Base-by-base conservation (phyloP, 2,113 vertebrate species). In the Sisor rabdophorus region DNA sequence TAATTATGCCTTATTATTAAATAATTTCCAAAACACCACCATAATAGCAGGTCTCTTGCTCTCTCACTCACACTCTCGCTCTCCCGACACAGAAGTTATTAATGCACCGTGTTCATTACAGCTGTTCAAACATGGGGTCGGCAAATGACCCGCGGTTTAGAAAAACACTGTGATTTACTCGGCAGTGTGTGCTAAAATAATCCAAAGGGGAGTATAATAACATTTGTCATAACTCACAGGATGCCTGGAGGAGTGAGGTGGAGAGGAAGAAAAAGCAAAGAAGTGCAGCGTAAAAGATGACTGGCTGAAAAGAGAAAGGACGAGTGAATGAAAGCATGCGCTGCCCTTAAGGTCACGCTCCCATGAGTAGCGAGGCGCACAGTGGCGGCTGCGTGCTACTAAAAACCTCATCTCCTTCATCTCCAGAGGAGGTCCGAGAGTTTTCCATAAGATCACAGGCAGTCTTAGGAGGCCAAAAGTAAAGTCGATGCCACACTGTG, bases 101-200 rank as follows among this genome's bases (percentile, higher is more conserved):
- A 91, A 88, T 82, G 81, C 78, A 77, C 87, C 92, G 90, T 88
- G 83, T 88, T 93, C 90, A 90, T 93, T 90, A 92, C 88, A 93
- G 88, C 89, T 95, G 91, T 89, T 94, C 89, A 93, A 92, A 92
- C 91, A 94, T 82, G 81, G 91, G 87, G 86, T 84, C 86, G 88
- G 89, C 92, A 95, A 94, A 93, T 92, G 92, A 93, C 86, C 92
- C 90, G 78, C 84, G 88, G 85, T 88, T 81, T 91, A 93, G 91
- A 90, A 94, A 95, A 96, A 94, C 91, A 95, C 76, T 87, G 88
- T 88, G 22, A 86, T 86, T 88, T 90, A 87, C 90, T 92, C 90
- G 89, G 88, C 88, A 90, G 87, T 81, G 59, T 88, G 91, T 89
- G 83, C 89, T 93, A 89, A 85, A 93, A 93, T 90, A 93, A 94